phyloP scores from a whole-genome alignment of 2,113 vertebrate species.

The Notarius lentiginosus region DNA sequence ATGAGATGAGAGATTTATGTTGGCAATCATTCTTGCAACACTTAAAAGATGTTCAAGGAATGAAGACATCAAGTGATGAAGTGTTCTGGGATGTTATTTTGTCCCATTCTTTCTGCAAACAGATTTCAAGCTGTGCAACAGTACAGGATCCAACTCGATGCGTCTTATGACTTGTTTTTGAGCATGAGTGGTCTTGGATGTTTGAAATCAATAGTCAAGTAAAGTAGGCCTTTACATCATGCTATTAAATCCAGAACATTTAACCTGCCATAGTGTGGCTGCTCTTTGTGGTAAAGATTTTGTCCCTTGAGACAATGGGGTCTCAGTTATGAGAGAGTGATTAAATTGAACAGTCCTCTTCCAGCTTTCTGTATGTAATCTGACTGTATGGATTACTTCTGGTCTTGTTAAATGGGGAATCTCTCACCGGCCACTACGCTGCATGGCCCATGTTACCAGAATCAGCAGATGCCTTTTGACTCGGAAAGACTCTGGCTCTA shows the following conservation, averaged over 20 bases:
- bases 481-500: slow-evolving; percentile 3
- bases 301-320: no score
- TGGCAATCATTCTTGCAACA: no score
- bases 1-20: no score
- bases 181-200: background rate
- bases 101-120: no score
- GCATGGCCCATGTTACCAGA: slow-evolving; percentile 36
- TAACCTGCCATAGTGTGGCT: background rate
- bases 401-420: slow-evolving; percentile 39
- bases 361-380: slow-evolving; percentile 30
- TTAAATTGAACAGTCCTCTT: slow-evolving; percentile 6
- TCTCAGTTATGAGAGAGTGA: background rate
- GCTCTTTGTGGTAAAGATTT: background rate
- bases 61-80: no score
- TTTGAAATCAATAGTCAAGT: background rate
- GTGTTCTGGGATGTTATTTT: no score
- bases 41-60: no score
- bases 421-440: slow-evolving; percentile 39
- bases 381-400: slow-evolving; percentile 41
- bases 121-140: no score
- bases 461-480: slow-evolving; percentile 51
- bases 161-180: background rate
- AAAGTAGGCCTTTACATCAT: background rate
- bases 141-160: background rate
- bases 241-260: background rate